Conservation (phyloP, 2,888 invertebrate species). For the Sminthurides aquaticus region DNA sequence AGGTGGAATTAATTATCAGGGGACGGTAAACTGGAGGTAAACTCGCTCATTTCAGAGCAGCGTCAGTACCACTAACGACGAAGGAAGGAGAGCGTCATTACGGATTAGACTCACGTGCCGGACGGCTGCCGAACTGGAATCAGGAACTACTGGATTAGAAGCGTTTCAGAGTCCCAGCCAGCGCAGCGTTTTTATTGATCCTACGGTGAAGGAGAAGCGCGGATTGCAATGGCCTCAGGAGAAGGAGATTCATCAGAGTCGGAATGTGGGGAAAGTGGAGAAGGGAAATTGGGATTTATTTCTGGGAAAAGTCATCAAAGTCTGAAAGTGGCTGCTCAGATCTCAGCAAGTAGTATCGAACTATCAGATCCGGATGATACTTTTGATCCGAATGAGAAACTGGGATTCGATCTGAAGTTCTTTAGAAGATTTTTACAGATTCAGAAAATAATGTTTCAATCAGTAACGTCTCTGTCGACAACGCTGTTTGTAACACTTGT, state of each 20-base stretch:
- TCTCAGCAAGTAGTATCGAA: constrained; percentile 10
- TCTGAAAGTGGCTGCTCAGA: constrained; percentile 8
- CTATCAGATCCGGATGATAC: constrained; percentile 14
- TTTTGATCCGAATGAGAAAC: constrained; percentile 17
- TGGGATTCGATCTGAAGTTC: constrained; percentile 28
- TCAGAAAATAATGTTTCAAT: constrained; percentile 35
- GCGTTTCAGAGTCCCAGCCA: no score
- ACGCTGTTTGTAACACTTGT: constrained; percentile 33
- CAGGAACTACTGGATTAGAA: no score
- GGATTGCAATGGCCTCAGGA: not conserved
- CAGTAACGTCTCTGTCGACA: constrained; percentile 31
- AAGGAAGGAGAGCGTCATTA: no score
- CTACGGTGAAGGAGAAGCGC: no score
- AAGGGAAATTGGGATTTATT: constrained; percentile 1
- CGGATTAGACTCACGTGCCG: no score
- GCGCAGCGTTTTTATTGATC: no score
- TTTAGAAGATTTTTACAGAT: constrained; percentile 36
- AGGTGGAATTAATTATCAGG: no score
- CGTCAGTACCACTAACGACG: no score
- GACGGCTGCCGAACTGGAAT: no score
- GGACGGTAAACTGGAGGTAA: no score
- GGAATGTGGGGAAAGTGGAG: not conserved
- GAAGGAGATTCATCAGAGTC: constrained; percentile 11
- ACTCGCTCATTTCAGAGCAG: no score
- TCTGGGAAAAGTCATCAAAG: constrained; percentile 16